These are phyloP conservation scores for Neotragus pygmaeus DNA, from an alignment of 2,113 vertebrate species.

Conservation along the genomic window DNA sequence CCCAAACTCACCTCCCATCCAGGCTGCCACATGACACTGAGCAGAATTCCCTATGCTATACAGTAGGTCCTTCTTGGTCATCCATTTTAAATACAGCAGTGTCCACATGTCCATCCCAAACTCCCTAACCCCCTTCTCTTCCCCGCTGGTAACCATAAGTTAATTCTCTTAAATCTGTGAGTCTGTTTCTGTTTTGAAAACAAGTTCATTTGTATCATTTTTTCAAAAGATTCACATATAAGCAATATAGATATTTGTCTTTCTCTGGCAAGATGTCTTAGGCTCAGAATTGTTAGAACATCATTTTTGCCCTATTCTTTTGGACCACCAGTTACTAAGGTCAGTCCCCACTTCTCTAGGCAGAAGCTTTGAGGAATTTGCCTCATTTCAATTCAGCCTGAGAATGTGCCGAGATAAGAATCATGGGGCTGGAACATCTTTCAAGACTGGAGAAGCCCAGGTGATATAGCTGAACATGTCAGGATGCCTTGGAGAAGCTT, in stretches of 20 bases:
- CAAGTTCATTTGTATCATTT: background rate
- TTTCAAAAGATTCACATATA: rapidly evolving
- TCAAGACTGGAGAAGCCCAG: background rate
- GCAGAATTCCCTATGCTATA: background rate
- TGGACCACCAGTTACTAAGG: background rate
- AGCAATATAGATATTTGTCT: background rate
- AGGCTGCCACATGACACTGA: background rate
- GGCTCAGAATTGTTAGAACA: background rate
- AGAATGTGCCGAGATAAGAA: background rate
- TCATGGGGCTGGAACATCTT: background rate
- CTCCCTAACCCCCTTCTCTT: background rate
- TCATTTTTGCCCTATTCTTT: background rate
- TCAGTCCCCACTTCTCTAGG: background rate
- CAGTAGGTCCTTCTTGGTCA: background rate
- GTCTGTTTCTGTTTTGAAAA: background rate
- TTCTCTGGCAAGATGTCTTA: background rate
- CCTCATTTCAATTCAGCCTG: background rate
- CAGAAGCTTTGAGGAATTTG: background rate
- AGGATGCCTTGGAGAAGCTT: background rate
- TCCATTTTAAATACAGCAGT: background rate
- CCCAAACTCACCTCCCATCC: background rate
- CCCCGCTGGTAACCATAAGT: background rate
- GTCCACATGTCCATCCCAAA: background rate
- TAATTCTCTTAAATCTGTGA: background rate
- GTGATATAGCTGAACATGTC: background rate